Conservation (phyloP, 2,888 invertebrate species). For the Himalopsyche tibetana region DNA sequence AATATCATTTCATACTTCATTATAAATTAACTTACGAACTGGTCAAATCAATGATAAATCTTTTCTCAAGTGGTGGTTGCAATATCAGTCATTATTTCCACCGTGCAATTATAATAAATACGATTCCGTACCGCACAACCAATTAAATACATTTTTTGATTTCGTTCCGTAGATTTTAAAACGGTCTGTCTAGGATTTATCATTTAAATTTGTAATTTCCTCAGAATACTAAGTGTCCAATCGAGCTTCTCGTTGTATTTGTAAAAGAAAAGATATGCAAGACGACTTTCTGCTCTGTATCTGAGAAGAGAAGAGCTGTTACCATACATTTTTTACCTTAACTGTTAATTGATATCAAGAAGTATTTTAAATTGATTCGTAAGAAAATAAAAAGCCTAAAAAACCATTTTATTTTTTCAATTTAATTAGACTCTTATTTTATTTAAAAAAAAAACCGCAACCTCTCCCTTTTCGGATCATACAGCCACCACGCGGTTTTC, state of each 20-base stretch:
- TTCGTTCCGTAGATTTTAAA: constrained; percentile 5
- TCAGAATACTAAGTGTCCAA: neutral
- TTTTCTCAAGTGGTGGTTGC: neutral
- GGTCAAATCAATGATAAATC: constrained; percentile 12
- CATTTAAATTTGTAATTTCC: constrained; percentile 20
- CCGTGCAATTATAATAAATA: constrained; percentile 14
- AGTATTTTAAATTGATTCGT: too few relatives aligned
- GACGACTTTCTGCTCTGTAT: too few relatives aligned
- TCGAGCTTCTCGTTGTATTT: neutral
- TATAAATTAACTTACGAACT: too few relatives aligned
- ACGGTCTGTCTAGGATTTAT: neutral
- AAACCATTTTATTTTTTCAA: too few relatives aligned
- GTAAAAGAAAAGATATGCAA: neutral
- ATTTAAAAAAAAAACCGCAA: too few relatives aligned
- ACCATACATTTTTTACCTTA: too few relatives aligned
- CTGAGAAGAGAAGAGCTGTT: neutral
- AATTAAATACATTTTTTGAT: constrained; percentile 3
- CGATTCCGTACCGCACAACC: neutral
- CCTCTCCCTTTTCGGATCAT: too few relatives aligned
- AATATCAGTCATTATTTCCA: neutral
- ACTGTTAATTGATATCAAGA: too few relatives aligned
- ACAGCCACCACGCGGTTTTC: too few relatives aligned
- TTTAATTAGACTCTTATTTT: too few relatives aligned
- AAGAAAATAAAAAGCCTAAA: too few relatives aligned
- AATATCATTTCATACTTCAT: too few relatives aligned